Base-by-base conservation (phyloP, 2,888 invertebrate species). In the Halictus quadricinctus region DNA sequence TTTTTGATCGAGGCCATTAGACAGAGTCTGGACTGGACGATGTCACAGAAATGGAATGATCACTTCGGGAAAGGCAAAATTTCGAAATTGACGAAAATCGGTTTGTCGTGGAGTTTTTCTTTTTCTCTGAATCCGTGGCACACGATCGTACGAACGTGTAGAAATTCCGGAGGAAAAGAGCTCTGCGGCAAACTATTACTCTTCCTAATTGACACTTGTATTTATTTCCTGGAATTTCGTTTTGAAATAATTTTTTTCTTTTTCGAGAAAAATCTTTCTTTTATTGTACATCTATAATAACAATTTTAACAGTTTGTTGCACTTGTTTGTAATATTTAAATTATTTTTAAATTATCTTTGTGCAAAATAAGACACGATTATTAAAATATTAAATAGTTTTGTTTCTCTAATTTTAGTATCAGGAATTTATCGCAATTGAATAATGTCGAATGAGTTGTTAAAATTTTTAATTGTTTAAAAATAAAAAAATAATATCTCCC, bases 1-100 rank as follows among this genome's bases (percentile, higher is more conserved):
- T 88, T 89, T 85, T 66, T 58, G 6, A 75, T n/a, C 82, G 60
- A 29, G 66, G n/a, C n/a, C 18, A 54, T 54, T 48, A 46, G n/a
- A 74, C 64, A 43, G 15, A 15, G 1, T 5, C 50, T 2, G 50
- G 6, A 50, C 21, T 8, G 13, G 50, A 36, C 72, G 60, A 4
- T 54, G 66, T 15, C 60, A 12, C 64, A 13, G 29, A 29, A 64
- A 64, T 1, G 25, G 13, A 1, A 25, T 25, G 13, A 25, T 25
- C 1, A 2, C 6, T 60, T 29, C 15, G 15, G 29, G 15, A 3
- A 60, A 43, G 75, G 41, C 72, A 86, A 77, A 86, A 77, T 48
- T 29, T 58, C 41, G 58, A 41, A 21, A 21, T 58, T 43, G 60
- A 70, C 43, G 69, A 43, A 76, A 73, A 76, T 58, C 18, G 41